Conservation (phyloP, 2,797 vertebrate genomes). For the Anniella stebbinsi region DNA sequence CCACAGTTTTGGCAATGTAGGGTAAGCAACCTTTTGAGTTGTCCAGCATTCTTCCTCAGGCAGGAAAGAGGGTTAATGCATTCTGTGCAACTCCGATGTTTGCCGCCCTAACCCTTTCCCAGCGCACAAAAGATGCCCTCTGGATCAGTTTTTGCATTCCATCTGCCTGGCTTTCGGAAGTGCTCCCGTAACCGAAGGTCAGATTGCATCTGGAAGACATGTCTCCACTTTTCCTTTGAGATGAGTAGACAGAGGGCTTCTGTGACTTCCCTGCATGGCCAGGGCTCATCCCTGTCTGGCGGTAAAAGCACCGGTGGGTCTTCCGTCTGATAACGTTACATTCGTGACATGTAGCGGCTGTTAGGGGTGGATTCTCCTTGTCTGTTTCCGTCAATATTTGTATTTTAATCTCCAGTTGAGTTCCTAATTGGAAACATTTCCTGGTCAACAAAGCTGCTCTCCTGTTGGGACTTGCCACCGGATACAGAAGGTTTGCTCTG, state of each 20-base stretch:
- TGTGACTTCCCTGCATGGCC: not conserved
- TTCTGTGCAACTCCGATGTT: too few species aligned
- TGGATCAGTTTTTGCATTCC: not conserved
- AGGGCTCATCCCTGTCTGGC: not conserved
- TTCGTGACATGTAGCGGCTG: not conserved
- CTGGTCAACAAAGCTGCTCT: constrained; percentile 28
- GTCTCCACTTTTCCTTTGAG: not conserved
- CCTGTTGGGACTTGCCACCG: constrained; percentile 31
- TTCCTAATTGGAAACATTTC: constrained; percentile 37
- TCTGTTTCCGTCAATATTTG: not conserved
- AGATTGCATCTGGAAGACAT: not conserved
- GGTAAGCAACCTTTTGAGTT: not conserved
- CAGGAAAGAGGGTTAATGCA: not conserved
- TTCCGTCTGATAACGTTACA: not conserved
- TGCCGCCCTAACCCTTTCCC: too few species aligned
- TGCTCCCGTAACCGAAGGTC: not conserved
- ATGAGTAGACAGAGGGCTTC: not conserved
- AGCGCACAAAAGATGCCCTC: not conserved
- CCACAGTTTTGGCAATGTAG: too few species aligned
- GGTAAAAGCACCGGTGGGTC: not conserved
- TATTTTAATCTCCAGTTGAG: constrained; percentile 32
- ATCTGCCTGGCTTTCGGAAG: not conserved
- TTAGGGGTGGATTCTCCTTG: not conserved
- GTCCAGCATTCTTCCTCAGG: not conserved
- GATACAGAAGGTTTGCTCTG: not conserved